Evolutionary conservation across 2,797 vertebrate species (phyloP).

Genomic region (Danio aesculapii): DNA sequence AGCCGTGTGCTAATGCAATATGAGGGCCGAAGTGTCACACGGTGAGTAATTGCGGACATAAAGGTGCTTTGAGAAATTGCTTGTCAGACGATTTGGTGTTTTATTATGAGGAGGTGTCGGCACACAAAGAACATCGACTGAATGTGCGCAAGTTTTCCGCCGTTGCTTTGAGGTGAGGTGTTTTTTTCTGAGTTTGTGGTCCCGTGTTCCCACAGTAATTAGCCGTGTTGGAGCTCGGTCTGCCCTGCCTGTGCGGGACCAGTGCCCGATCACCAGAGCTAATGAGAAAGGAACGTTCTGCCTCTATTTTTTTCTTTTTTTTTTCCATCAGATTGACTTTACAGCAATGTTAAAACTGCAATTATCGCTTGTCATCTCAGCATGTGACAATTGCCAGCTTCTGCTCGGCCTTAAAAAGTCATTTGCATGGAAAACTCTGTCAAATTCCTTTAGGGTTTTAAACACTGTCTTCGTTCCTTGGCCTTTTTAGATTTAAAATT

Average conservation of each 20-base stretch:
- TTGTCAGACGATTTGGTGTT: conserved; percentile 49
- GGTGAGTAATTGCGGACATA: conserved; percentile 37
- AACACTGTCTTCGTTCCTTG: too few relatives aligned
- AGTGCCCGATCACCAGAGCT: conserved; percentile 49
- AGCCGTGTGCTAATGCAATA: conserved; percentile 4
- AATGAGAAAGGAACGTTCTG: conserved; percentile 61
- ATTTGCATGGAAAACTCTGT: conserved; percentile 12
- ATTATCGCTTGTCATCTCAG: conserved; percentile 65
- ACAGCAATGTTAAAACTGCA: conserved; percentile 55
- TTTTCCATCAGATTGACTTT: conserved; percentile 10
- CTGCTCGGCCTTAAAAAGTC: conserved; percentile 32
- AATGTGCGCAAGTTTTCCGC: conserved; percentile 12
- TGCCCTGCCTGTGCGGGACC: conserved; percentile 32
- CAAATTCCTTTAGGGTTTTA: background rate
- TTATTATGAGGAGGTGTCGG: conserved; percentile 31
- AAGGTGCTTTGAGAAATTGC: conserved; percentile 50
- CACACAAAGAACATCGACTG: conserved; percentile 21
- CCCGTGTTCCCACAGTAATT: conserved; percentile 61
- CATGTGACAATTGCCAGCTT: conserved; percentile 57
- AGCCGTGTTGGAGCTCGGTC: conserved; percentile 48
- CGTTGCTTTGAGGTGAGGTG: conserved; percentile 37
- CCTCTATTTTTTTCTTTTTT: conserved; percentile 41
- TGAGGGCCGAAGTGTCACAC: conserved; percentile 31
- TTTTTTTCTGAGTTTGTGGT: conserved; percentile 43
- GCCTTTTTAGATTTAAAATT: too few relatives aligned